Evolutionary conservation across 2,888 invertebrate genomes (phyloP).

Genomic region (Gonocerus acuteangulatus): DNA sequence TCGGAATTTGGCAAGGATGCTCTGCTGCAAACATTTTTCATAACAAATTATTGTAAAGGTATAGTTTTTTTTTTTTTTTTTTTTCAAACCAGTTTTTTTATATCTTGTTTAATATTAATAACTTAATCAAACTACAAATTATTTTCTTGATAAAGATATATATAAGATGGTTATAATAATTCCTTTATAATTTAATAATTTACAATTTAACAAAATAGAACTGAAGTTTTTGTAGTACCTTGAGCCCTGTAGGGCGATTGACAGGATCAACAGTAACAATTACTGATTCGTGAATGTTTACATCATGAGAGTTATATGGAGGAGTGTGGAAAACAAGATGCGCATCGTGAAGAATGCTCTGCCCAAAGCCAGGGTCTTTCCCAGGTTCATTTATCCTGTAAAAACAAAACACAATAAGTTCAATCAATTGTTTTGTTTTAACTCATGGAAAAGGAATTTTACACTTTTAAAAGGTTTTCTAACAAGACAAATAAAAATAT

Average conservation of each 20-base stretch:
- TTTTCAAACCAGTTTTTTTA: too few relatives aligned
- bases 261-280: slow-evolving; percentile 10
- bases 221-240: slow-evolving; percentile 35
- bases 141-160: too few relatives aligned
- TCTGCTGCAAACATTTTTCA: too few relatives aligned
- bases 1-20: too few relatives aligned
- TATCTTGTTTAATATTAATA: too few relatives aligned
- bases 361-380: slow-evolving; percentile 85
- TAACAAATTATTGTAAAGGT: too few relatives aligned
- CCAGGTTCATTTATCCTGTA: slow-evolving; percentile 63
- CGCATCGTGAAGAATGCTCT: slow-evolving; percentile 80
- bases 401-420: slow-evolving; percentile 13
- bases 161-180: too few relatives aligned
- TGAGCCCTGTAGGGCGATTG: slow-evolving; percentile 32
- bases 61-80: too few relatives aligned
- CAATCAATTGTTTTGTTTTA: too few relatives aligned
- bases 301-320: slow-evolving; percentile 71
- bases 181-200: too few relatives aligned
- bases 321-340: slow-evolving; percentile 85
- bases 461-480: neutral
- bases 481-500: neutral
- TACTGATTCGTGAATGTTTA: slow-evolving; percentile 42
- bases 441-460: neutral
- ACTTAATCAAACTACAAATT: too few relatives aligned
- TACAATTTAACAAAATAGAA: too few relatives aligned